A percentile compares a stretch with the other conserved stretches of the same genome.
phyloP scores from a whole-genome alignment of 2,888 invertebrate genomes.

The Lochmaea crataegi region DNA sequence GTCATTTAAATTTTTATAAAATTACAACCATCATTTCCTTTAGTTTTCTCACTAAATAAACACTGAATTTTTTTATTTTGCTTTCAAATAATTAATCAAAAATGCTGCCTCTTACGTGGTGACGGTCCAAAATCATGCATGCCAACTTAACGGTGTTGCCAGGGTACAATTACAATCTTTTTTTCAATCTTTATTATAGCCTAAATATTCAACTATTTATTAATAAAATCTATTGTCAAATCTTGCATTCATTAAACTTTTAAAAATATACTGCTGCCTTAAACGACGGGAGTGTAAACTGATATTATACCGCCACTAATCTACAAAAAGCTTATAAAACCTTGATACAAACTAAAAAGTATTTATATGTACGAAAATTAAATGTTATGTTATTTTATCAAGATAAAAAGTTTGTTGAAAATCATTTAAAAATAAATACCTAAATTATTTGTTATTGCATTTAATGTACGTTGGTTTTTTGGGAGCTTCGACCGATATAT shows the following conservation, averaged over 20 bases:
- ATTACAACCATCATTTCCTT: constrained; percentile 4
- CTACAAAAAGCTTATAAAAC: neutral
- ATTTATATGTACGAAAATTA: neutral
- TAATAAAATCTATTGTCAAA: neutral
- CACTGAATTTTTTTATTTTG: constrained; percentile 36
- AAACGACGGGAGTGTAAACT: too few species aligned
- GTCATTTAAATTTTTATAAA: constrained; percentile 48
- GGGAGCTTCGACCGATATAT: too few species aligned
- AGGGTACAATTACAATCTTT: neutral
- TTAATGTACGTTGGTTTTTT: too few species aligned
- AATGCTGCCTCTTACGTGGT: constrained; percentile 39
- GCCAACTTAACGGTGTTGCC: constrained; percentile 48
- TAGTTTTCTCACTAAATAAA: constrained; percentile 34
- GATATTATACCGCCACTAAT: too few species aligned
- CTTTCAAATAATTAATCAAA: constrained; percentile 37
- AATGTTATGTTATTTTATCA: neutral
- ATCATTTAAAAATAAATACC: too few species aligned
- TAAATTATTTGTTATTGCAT: too few species aligned
- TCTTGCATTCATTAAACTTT: too few species aligned
- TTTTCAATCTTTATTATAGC: neutral
- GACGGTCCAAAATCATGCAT: constrained; percentile 52
- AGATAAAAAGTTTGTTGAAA: too few species aligned
- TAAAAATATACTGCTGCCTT: too few species aligned
- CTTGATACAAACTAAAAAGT: neutral
- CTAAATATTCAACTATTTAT: neutral